Evolutionary conservation across 2,797 vertebrate genomes (phyloP).

Genomic region (Notolabrus celidotus): DNA sequence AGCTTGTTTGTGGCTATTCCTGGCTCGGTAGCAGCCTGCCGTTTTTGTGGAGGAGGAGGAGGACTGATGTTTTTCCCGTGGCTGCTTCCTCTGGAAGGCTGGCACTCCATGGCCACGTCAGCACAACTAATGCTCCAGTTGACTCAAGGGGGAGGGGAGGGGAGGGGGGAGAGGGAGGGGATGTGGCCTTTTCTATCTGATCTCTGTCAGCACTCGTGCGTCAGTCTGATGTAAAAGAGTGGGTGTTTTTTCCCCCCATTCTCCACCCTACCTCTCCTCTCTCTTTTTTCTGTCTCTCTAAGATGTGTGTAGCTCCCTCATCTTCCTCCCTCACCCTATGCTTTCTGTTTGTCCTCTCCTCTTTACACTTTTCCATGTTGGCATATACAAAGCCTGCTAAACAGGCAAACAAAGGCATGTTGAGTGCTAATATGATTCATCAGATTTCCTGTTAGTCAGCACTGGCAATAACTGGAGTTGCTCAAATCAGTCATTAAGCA

Average conservation of each 20-base stretch:
- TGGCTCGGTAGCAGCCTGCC: conserved; percentile 55
- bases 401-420: conserved; percentile 28
- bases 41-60: conserved; percentile 57
- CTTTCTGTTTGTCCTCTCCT: conserved; percentile 35
- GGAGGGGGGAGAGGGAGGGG: conserved; percentile 55
- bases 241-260: conserved; percentile 72
- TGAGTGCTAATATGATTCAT: conserved; percentile 57
- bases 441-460: conserved; percentile 56
- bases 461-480: conserved; percentile 33
- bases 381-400: conserved; percentile 39
- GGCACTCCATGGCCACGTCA: conserved; percentile 84
- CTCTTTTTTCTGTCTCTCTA: conserved; percentile 9
- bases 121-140: conserved; percentile 71
- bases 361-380: conserved; percentile 1
- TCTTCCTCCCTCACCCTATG: conserved; percentile 36
- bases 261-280: conserved; percentile 36
- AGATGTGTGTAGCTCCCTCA: conserved; percentile 29
- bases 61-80: conserved; percentile 68
- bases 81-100: conserved; percentile 81
- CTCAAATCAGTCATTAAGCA: conserved; percentile 41
- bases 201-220: conserved; percentile 86
- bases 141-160: conserved; percentile 71
- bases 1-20: conserved; percentile 73
- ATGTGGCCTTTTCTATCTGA: conserved; percentile 88
- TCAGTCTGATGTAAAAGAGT: conserved; percentile 95